These are phyloP conservation scores for Synergus gifuensis DNA, from an alignment of 2,888 invertebrate genomes.

Conservation along the genomic window DNA sequence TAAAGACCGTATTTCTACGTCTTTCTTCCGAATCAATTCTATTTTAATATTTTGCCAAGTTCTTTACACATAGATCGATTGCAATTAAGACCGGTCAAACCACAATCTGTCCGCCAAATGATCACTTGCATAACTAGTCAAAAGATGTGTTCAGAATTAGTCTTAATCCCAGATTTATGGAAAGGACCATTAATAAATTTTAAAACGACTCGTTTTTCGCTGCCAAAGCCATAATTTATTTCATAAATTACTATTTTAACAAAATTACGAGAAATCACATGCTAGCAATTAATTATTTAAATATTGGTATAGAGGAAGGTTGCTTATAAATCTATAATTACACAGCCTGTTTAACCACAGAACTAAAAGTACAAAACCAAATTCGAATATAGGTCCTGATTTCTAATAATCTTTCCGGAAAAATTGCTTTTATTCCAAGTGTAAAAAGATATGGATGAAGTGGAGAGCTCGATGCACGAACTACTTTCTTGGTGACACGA, in stretches of 20 bases:
- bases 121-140: conserved; percentile 62
- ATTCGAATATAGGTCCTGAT: neutral
- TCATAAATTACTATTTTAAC: neutral
- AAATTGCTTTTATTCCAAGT: neutral
- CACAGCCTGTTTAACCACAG: neutral
- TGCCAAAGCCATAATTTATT: neutral
- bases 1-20: neutral
- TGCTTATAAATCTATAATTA: conserved; percentile 10
- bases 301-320: neutral
- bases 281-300: neutral
- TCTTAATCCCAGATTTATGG: conserved; percentile 50
- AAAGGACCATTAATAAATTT: conserved; percentile 52
- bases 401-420: neutral
- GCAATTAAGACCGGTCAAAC: conserved; percentile 71
- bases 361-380: neutral
- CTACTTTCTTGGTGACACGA: conserved; percentile 23
- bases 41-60: conserved; percentile 1
- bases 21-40: neutral
- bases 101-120: conserved; percentile 56
- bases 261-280: neutral
- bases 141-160: conserved; percentile 58
- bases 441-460: neutral
- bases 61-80: conserved; percentile 46
- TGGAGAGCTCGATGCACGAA: conserved; percentile 59
- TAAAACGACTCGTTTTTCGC: conserved; percentile 43